A percentile compares a stretch with the other conserved stretches of the same genome.
These are phyloP conservation scores for Zaprionus ghesquierei DNA, from an alignment of 1,140 invertebrate species.

Conservation along the genomic window DNA sequence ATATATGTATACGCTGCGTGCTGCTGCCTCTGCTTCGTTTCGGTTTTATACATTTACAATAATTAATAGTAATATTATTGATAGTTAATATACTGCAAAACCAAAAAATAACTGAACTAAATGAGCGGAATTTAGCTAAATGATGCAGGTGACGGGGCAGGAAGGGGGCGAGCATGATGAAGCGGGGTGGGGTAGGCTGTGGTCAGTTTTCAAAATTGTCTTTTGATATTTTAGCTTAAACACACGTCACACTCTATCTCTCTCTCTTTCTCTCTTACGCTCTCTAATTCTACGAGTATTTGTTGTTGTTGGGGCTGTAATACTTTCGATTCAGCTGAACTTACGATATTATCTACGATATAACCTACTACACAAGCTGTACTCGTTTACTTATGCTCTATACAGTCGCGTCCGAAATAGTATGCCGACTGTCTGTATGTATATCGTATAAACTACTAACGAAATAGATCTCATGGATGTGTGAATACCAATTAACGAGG, in stretches of 20 bases:
- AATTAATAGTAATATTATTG: conserved; percentile 17
- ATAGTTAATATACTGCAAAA: conserved; percentile 26
- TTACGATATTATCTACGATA: conserved; percentile 14
- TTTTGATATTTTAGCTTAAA: conserved; percentile 26
- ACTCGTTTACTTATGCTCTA: conserved; percentile 20
- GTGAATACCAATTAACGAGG: not conserved
- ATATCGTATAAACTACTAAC: not conserved
- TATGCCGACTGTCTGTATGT: not conserved
- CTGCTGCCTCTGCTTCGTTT: conserved; percentile 1
- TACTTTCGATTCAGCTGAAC: conserved; percentile 65
- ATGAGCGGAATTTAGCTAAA: not conserved
- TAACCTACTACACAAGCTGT: conserved; percentile 7
- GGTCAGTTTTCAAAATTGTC: conserved; percentile 28
- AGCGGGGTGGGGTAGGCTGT: not conserved
- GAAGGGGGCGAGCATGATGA: not conserved
- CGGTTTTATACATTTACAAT: conserved; percentile 39
- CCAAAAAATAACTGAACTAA: conserved; percentile 2
- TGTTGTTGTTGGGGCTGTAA: conserved; percentile 54
- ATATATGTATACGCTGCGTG: conserved; percentile 21
- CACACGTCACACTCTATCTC: conserved; percentile 12
- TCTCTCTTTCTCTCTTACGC: not conserved
- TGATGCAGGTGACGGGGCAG: not conserved
- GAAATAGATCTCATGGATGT: not conserved
- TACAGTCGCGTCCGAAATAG: conserved; percentile 18
- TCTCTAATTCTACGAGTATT: conserved; percentile 70